A percentile compares a stretch with the other conserved stretches of the same genome.
These are phyloP conservation scores for Clarias fuscus DNA, from an alignment of 2,797 vertebrate species.

Conservation along the genomic window DNA sequence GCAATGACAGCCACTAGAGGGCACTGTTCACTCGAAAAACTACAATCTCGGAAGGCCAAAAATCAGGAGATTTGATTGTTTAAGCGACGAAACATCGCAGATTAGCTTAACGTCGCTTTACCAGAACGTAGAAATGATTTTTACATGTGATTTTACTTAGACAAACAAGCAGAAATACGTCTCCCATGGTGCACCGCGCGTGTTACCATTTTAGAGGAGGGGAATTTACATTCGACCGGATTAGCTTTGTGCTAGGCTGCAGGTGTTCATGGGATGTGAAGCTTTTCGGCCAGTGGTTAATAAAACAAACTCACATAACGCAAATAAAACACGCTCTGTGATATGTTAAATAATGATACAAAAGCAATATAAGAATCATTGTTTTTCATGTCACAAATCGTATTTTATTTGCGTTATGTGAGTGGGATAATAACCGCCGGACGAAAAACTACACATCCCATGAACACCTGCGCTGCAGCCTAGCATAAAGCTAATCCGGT, in stretches of 20 bases:
- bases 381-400: too few relatives aligned
- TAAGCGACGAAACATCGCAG: not conserved
- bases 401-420: not conserved
- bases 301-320: not conserved
- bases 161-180: not conserved
- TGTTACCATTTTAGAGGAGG: not conserved
- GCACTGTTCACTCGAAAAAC: not conserved
- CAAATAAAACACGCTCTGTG: not conserved
- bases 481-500: not conserved
- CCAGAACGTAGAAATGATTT: not conserved
- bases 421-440: not conserved
- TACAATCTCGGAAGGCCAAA: not conserved
- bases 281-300: not conserved
- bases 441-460: not conserved
- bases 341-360: too few relatives aligned
- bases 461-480: not conserved
- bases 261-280: not conserved
- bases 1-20: not conserved
- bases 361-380: too few relatives aligned
- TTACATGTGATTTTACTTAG: not conserved
- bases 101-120: not conserved
- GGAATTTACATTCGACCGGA: not conserved
- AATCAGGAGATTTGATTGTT: not conserved
- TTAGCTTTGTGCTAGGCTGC: not conserved
- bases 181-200: not conserved